phyloP scores from a whole-genome alignment of 1,140 invertebrate genomes.

The Solenopsis invicta region DNA sequence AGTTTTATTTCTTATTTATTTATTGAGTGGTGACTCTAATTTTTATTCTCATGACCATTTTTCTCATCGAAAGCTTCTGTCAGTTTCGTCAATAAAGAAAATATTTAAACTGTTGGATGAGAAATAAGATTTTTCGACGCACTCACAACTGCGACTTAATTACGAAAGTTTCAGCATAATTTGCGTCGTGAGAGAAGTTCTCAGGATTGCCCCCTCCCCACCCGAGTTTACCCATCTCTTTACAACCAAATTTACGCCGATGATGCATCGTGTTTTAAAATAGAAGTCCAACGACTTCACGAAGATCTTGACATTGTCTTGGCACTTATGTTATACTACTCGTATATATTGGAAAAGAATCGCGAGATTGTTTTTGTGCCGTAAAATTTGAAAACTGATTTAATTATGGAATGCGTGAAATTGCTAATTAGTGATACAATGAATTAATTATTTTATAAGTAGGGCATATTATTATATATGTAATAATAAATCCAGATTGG shows the following conservation, averaged over 20 bases:
- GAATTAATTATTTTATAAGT: conserved; percentile 37
- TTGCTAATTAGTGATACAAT: conserved; percentile 9
- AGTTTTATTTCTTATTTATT: too few relatives aligned
- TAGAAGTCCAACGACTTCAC: conserved; percentile 72
- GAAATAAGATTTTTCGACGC: conserved; percentile 21
- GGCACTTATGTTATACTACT: not conserved
- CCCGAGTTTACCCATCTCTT: conserved; percentile 23
- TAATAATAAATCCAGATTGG: not conserved
- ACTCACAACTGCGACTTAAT: not conserved
- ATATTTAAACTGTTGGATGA: not conserved
- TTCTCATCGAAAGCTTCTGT: not conserved
- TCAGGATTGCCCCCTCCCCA: not conserved
- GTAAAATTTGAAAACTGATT: conserved; percentile 7
- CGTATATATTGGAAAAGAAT: conserved; percentile 16
- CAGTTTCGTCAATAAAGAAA: conserved; percentile 1
- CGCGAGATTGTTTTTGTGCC: not conserved
- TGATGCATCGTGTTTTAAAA: conserved; percentile 67
- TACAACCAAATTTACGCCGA: conserved; percentile 41
- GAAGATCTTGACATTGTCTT: conserved; percentile 73
- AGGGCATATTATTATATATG: not conserved
- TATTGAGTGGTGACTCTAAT: not conserved
- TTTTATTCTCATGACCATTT: not conserved
- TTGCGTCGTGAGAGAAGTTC: not conserved
- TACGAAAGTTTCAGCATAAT: conserved; percentile 31
- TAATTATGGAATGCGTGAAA: not conserved